Percentiles rank a stretch among this genome's conserved stretches.
phyloP scores from a whole-genome alignment of 37 sponge, comb jelly and placozoan genomes.

The Dysidea cf. avara region DNA sequence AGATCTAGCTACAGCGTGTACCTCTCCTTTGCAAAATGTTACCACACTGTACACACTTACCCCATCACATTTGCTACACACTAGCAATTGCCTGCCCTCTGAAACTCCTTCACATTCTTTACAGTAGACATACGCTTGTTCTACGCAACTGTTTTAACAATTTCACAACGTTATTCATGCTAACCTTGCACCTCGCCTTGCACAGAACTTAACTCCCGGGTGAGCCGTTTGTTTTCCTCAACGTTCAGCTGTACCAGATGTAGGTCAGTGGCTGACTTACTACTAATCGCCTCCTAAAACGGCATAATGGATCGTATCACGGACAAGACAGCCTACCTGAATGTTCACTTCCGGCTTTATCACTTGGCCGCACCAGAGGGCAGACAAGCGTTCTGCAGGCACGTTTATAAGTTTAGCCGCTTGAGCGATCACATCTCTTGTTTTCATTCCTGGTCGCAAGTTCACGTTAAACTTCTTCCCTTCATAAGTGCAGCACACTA shows the following conservation, averaged over 20 bases:
- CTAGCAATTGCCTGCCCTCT: neutral
- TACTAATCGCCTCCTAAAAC: no score
- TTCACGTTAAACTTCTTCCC: slow-evolving; percentile 5
- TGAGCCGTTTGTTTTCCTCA: no score
- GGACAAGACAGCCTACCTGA: neutral
- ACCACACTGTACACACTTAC: neutral
- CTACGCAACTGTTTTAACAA: neutral
- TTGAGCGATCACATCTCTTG: slow-evolving; percentile 18
- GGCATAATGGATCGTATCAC: no score
- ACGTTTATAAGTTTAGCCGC: slow-evolving; percentile 32
- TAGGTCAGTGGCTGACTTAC: no score
- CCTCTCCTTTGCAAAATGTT: neutral
- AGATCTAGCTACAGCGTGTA: neutral
- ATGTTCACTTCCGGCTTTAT: slow-evolving; percentile 30
- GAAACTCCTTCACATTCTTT: slow-evolving; percentile 5
- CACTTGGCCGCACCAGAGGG: slow-evolving; percentile 25
- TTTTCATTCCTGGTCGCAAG: slow-evolving; percentile 16
- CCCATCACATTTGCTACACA: slow-evolving; percentile 21
- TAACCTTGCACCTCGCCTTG: slow-evolving; percentile 9
- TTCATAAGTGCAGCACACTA: neutral
- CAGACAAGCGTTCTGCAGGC: slow-evolving; percentile 7
- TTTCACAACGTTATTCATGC: neutral
- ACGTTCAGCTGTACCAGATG: no score
- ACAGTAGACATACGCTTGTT: slow-evolving; percentile 18
- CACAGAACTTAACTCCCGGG: neutral